These are phyloP conservation scores for Halcyon smyrnensis DNA, from an alignment of 2,797 vertebrate species.

Conservation along the genomic window DNA sequence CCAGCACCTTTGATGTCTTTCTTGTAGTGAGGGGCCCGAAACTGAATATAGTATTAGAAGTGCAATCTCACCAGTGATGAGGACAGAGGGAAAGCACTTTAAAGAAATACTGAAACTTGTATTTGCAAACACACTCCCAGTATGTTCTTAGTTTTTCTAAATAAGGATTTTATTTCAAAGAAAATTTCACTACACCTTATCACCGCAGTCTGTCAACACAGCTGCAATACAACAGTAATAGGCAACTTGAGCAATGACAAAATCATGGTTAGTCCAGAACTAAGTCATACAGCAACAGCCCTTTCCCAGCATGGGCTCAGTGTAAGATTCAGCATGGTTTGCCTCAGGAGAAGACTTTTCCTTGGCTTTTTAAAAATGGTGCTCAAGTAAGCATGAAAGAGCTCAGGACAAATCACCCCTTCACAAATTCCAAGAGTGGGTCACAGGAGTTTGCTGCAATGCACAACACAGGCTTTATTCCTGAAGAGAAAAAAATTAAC, in stretches of 20 bases:
- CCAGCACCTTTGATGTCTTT: too few species aligned
- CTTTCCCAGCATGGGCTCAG: neutral
- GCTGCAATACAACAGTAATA: neutral
- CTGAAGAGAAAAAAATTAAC: conserved; percentile 24
- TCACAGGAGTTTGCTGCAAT: conserved; percentile 23
- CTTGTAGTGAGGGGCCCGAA: too few species aligned
- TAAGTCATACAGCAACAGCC: neutral
- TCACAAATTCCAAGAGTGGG: neutral
- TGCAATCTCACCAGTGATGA: too few species aligned
- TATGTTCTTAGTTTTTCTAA: neutral
- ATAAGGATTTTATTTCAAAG: conserved; percentile 15
- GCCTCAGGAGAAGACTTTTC: neutral
- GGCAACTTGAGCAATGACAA: neutral
- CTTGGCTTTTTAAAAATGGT: neutral
- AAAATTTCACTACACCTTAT: neutral
- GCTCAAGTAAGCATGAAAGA: neutral
- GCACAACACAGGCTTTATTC: conserved; percentile 36
- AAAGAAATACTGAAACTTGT: neutral
- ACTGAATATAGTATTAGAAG: too few species aligned
- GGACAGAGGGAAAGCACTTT: neutral
- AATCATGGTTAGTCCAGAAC: neutral
- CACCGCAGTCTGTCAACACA: neutral
- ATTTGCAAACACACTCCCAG: neutral
- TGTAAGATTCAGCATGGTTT: neutral
- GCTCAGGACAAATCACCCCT: neutral